Percentiles rank a stretch among this genome's conserved stretches.
Evolutionary conservation across 2,797 vertebrate species (phyloP).

Genomic region (Anguilla obscura): DNA sequence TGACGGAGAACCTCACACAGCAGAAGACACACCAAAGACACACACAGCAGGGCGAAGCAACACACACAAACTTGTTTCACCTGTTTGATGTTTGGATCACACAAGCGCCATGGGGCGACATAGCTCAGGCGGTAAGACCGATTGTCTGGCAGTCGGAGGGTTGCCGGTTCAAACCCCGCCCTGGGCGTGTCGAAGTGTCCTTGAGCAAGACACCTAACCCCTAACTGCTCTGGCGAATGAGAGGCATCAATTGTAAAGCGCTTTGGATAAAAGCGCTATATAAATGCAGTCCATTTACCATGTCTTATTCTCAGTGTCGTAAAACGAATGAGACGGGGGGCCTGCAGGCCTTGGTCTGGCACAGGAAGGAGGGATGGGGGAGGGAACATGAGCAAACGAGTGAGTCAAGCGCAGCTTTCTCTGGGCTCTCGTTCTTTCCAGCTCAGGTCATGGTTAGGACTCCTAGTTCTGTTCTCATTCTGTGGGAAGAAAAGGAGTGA

Average conservation of each 20-base stretch:
- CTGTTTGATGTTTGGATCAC: not conserved
- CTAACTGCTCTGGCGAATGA: too few species aligned
- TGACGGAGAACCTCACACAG: not conserved
- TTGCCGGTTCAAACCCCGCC: too few species aligned
- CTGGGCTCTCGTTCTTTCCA: slow-evolving; percentile 32
- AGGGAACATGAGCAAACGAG: not conserved
- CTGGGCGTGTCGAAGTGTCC: too few species aligned
- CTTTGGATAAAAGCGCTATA: too few species aligned
- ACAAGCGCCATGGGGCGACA: not conserved
- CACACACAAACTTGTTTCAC: not conserved
- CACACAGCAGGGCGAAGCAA: not conserved
- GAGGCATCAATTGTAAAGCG: too few species aligned
- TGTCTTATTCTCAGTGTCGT: not conserved
- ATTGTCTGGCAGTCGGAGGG: too few species aligned
- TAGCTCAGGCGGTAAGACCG: too few species aligned
- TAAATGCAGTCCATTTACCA: too few species aligned
- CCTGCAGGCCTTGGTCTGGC: not conserved
- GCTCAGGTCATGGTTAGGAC: slow-evolving; percentile 19
- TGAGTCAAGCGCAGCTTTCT: not conserved
- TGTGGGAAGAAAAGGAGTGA: not conserved
- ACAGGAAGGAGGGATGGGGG: not conserved
- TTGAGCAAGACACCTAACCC: too few species aligned
- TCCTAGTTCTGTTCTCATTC: not conserved
- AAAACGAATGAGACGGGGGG: not conserved
- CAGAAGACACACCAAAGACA: not conserved